phyloP scores from a whole-genome alignment of 2,888 invertebrate genomes.

The Troglohyphantes excavatus region DNA sequence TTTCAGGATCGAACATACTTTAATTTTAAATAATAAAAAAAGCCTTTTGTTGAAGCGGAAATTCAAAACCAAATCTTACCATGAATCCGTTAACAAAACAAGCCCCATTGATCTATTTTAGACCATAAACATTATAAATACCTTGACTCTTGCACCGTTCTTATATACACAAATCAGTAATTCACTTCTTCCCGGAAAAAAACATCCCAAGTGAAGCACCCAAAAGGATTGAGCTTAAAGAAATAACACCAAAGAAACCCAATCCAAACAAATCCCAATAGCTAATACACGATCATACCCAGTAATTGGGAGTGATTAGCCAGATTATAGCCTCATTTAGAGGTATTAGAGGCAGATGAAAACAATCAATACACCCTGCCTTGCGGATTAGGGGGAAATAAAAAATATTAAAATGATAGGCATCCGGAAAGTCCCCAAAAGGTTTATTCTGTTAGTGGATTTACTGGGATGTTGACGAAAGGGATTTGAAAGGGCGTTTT shows the following conservation, averaged over 20 bases:
- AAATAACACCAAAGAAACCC: constrained; percentile 3
- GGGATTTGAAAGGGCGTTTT: constrained; percentile 57
- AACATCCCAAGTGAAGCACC: too few relatives aligned
- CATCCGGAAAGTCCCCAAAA: constrained; percentile 4
- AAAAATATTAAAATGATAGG: constrained; percentile 59
- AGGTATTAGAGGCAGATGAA: constrained; percentile 25
- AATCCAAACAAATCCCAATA: constrained; percentile 4
- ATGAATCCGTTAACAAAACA: too few relatives aligned
- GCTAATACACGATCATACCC: neutral
- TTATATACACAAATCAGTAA: too few relatives aligned
- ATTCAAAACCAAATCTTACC: too few relatives aligned
- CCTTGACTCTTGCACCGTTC: too few relatives aligned
- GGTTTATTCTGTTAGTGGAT: constrained; percentile 38
- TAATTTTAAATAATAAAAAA: too few relatives aligned
- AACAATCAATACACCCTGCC: constrained; percentile 29
- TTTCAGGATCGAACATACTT: too few relatives aligned
- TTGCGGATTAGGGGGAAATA: constrained; percentile 41
- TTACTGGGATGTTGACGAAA: constrained; percentile 58
- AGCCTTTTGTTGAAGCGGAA: too few relatives aligned
- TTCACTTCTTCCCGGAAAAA: too few relatives aligned
- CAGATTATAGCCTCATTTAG: constrained; percentile 22
- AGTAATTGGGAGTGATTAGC: constrained; percentile 31
- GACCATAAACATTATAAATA: too few relatives aligned
- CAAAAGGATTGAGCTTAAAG: neutral
- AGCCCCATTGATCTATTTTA: too few relatives aligned